Evolutionary conservation across 2,888 invertebrate genomes (phyloP).

Genomic region (Lapara coniferarum): DNA sequence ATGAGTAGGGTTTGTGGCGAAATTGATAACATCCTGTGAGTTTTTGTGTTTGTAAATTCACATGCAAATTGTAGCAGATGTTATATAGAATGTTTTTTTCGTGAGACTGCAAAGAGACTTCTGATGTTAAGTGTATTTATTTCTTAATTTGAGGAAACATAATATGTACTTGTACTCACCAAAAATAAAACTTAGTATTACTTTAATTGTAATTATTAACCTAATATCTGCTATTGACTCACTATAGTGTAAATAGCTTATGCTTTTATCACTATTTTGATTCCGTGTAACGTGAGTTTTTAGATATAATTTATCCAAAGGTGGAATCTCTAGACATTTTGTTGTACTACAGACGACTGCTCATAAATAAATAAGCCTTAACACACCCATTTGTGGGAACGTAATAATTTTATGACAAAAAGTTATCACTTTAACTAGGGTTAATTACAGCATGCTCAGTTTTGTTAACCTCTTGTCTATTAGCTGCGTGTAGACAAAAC

Average conservation of each 20-base stretch:
- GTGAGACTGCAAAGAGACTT: too few relatives aligned
- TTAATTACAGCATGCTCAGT: conserved; percentile 19
- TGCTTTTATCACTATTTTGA: too few relatives aligned
- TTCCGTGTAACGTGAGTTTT: too few relatives aligned
- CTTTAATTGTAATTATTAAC: too few relatives aligned
- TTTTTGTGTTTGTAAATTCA: conserved; percentile 35
- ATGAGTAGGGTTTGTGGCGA: conserved; percentile 37
- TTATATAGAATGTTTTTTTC: background rate
- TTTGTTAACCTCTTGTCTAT: conserved; percentile 11
- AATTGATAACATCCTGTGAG: conserved; percentile 40
- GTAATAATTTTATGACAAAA: background rate
- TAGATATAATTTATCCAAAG: background rate
- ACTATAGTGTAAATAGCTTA: too few relatives aligned
- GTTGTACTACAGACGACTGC: background rate
- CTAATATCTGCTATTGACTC: too few relatives aligned
- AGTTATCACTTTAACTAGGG: conserved; percentile 8
- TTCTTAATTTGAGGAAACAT: too few relatives aligned
- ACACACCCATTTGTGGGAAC: conserved; percentile 4
- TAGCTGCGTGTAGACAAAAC: background rate
- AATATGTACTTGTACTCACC: too few relatives aligned
- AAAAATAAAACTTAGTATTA: too few relatives aligned
- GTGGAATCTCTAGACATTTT: background rate
- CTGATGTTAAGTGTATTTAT: too few relatives aligned
- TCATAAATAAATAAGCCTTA: background rate
- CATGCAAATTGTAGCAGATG: background rate